Conservation (phyloP, 2,113 vertebrate genomes). For the Octodon degus region DNA sequence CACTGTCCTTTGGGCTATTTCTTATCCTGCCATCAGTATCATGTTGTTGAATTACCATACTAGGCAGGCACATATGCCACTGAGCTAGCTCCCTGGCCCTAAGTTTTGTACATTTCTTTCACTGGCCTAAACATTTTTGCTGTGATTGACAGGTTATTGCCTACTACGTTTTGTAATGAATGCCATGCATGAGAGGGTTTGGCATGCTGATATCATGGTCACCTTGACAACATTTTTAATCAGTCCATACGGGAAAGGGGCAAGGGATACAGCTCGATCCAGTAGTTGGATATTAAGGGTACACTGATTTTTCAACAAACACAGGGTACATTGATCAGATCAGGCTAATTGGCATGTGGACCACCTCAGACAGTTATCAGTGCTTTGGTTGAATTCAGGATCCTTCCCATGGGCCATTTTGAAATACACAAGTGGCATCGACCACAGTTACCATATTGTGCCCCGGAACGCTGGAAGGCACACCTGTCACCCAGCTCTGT, state of each 20-base stretch:
- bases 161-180: neutral
- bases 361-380: no score
- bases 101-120: neutral
- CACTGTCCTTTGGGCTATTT: neutral
- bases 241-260: neutral
- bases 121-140: neutral
- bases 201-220: neutral
- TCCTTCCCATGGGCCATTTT: neutral
- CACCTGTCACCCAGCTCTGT: neutral
- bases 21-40: neutral
- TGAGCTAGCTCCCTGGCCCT: neutral
- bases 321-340: neutral
- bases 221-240: neutral
- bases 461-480: neutral
- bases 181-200: neutral
- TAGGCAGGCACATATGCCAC: no score
- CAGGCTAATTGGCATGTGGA: neutral
- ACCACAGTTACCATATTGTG: neutral
- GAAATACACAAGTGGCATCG: neutral
- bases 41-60: neutral
- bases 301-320: neutral
- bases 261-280: no score
- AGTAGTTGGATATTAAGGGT: neutral
- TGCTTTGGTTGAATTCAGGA: neutral
- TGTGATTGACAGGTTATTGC: neutral